Percentiles rank a stretch among this genome's conserved stretches.
These are phyloP conservation scores for Sepioteuthis lessoniana DNA, from an alignment of 2,888 invertebrate genomes.

Conservation along the genomic window DNA sequence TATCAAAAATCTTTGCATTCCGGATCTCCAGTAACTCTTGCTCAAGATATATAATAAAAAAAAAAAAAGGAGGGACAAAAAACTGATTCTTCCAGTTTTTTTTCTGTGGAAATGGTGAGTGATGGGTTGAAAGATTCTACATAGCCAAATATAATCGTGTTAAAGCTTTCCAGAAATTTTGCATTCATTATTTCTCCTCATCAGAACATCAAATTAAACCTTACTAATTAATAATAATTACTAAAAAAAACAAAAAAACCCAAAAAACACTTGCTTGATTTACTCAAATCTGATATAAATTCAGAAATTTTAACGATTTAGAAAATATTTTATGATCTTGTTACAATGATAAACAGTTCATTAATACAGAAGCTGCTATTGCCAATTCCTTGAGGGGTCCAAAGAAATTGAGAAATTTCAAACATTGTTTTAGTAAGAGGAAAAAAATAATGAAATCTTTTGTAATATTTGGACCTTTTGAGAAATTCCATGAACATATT, in stretches of 20 bases:
- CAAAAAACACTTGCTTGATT: not conserved
- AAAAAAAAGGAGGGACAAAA: not conserved
- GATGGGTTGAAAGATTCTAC: not conserved
- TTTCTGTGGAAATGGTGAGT: constrained; percentile 16
- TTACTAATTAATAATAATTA: not conserved
- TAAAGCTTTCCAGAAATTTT: constrained; percentile 3
- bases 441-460: no score
- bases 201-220: not conserved
- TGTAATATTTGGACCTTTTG: no score
- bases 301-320: not conserved
- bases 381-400: no score
- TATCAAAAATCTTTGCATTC: constrained; percentile 33
- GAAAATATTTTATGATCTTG: not conserved
- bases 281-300: not conserved
- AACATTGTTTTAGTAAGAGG: no score
- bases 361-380: no score
- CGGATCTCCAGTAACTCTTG: constrained; percentile 25
- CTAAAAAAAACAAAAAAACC: not conserved
- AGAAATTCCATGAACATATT: no score
- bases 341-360: not conserved
- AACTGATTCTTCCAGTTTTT: constrained; percentile 24
- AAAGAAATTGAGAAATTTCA: no score
- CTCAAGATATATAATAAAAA: not conserved
- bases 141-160: constrained; percentile 15
- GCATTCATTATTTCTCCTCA: not conserved